Evolutionary conservation across 2,888 invertebrate species (phyloP).

Genomic region (Endomychus coccineus): DNA sequence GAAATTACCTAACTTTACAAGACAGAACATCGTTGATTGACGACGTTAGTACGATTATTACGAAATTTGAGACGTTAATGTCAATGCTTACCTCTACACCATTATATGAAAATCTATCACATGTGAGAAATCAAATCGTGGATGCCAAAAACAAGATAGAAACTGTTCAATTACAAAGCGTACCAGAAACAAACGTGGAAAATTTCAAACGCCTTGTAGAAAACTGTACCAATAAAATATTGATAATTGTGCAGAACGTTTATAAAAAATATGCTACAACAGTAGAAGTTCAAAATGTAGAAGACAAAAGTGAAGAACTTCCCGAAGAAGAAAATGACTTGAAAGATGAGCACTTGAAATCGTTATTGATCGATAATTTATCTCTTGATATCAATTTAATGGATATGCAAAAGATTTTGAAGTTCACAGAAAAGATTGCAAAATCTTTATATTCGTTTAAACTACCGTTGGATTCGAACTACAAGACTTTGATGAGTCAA

Average conservation of each 20-base stretch:
- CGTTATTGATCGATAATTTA: slow-evolving; percentile 56
- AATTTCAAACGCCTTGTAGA: slow-evolving; percentile 20
- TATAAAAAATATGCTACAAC: slow-evolving; percentile 26
- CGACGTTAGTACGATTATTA: slow-evolving; percentile 28
- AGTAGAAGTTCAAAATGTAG: slow-evolving; percentile 6
- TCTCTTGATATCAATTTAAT: slow-evolving; percentile 53
- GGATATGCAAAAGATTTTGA: slow-evolving; percentile 45
- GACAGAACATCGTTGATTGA: slow-evolving; percentile 18
- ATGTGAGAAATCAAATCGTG: slow-evolving; percentile 22
- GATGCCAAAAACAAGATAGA: slow-evolving; percentile 6
- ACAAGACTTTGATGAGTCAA: slow-evolving; percentile 25
- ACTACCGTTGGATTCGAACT: slow-evolving; percentile 26
- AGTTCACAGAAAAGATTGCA: slow-evolving; percentile 33
- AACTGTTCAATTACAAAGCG: not conserved
- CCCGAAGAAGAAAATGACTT: slow-evolving; percentile 42
- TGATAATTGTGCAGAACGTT: slow-evolving; percentile 27
- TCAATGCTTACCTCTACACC: slow-evolving; percentile 27
- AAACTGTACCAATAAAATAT: slow-evolving; percentile 20
- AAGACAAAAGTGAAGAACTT: slow-evolving; percentile 25
- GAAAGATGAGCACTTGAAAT: slow-evolving; percentile 60
- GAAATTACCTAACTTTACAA: slow-evolving; percentile 28
- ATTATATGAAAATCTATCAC: slow-evolving; percentile 26
- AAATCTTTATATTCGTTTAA: slow-evolving; percentile 44
- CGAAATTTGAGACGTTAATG: slow-evolving; percentile 23
- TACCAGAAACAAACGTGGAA: not conserved